Conservation (phyloP, 35 echinoderm and acorn worm genomes). For the Ophioderma brevispina region DNA sequence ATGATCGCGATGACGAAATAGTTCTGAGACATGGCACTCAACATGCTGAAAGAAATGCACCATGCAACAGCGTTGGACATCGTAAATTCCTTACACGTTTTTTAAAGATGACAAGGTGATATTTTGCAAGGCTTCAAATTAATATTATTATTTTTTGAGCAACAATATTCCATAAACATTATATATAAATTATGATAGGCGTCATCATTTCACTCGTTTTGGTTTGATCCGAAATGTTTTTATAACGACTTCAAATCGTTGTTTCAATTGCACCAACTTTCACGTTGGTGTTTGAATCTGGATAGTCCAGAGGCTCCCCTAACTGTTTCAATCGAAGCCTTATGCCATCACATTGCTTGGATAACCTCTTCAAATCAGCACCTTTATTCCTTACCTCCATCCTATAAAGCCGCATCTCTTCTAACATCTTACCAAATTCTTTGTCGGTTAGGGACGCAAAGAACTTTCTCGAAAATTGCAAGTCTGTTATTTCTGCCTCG, state of each 20-base stretch:
- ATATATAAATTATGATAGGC: no score
- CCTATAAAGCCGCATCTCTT: neutral
- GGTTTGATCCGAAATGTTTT: no score
- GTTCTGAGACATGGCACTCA: no score
- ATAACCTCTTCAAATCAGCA: neutral
- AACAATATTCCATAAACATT: no score
- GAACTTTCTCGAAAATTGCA: neutral
- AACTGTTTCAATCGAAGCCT: neutral
- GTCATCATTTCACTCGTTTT: no score
- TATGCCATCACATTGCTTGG: neutral
- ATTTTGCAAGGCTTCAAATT: no score
- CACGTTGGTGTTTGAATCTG: neutral
- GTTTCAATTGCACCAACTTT: neutral
- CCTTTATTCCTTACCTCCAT: neutral
- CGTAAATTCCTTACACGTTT: no score
- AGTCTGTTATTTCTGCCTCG: neutral
- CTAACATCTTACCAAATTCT: neutral
- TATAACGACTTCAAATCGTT: constrained; percentile 3
- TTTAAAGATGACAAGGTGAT: no score
- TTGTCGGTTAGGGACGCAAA: neutral
- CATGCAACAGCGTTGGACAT: no score
- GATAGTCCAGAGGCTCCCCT: neutral
- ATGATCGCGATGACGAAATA: no score
- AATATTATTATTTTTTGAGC: no score
- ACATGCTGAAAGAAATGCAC: no score